Conservation (phyloP, 2,797 vertebrate genomes). For the Clangula hyemalis region DNA sequence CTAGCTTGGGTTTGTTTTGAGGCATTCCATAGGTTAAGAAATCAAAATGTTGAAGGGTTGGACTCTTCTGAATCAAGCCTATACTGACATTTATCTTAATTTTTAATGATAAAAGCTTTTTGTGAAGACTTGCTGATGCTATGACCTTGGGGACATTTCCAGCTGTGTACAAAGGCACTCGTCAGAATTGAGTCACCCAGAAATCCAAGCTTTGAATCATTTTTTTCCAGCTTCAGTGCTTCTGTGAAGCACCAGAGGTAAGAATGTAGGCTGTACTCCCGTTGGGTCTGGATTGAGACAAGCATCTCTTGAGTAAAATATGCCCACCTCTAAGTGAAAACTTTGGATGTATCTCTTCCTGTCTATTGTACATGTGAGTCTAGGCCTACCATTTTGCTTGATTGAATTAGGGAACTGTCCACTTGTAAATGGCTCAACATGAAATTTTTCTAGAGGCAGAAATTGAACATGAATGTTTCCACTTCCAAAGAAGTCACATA, state of each 20-base stretch:
- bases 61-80: neutral
- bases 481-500: neutral
- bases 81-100: neutral
- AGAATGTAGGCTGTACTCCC: neutral
- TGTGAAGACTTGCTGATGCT: neutral
- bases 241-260: neutral
- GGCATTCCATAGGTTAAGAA: neutral
- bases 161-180: neutral
- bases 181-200: neutral
- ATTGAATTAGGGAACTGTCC: neutral
- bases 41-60: neutral
- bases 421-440: neutral
- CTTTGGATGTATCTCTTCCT: neutral
- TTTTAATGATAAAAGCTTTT: conserved; percentile 38
- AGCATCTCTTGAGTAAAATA: neutral
- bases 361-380: neutral
- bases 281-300: neutral
- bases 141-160: neutral
- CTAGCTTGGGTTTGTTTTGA: neutral
- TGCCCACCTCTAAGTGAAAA: neutral
- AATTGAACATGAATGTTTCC: neutral
- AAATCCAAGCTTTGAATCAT: neutral
- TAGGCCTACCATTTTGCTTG: neutral
- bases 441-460: neutral
- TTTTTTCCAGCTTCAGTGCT: neutral